Conservation (phyloP, 2,113 vertebrate species). For the Callaeas wilsoni region DNA sequence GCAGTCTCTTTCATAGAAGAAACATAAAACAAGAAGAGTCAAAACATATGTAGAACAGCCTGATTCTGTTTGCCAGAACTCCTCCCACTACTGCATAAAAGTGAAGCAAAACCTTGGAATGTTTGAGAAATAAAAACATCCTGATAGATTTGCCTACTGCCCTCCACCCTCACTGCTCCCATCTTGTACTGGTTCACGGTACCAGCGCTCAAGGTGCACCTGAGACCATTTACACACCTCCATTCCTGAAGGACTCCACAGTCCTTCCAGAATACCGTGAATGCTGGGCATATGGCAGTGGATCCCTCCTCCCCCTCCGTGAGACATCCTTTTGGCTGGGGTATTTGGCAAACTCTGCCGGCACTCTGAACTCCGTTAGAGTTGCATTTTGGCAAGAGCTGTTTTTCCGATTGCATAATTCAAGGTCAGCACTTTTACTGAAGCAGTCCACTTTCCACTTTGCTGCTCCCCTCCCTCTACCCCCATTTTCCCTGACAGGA, state of each 20-base stretch:
- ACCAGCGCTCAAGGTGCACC: background rate
- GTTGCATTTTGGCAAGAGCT: slow-evolving; percentile 9
- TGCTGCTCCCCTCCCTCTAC: background rate
- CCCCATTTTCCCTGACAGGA: background rate
- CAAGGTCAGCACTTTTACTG: slow-evolving; percentile 29
- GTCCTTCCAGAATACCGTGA: background rate
- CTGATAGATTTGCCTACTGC: background rate
- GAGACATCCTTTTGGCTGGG: slow-evolving; percentile 42
- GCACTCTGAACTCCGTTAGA: background rate
- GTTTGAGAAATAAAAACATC: background rate
- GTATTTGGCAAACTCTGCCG: slow-evolving; percentile 41
- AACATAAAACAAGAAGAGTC: slow-evolving; percentile 61
- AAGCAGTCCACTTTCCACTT: background rate
- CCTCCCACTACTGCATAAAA: slow-evolving; percentile 14
- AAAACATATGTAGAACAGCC: slow-evolving; percentile 58
- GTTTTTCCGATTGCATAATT: slow-evolving; percentile 44
- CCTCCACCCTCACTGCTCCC: background rate
- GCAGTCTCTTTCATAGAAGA: slow-evolving; percentile 42
- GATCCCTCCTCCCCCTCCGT: background rate
- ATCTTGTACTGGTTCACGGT: background rate
- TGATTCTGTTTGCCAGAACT: slow-evolving; percentile 40
- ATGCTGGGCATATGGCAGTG: background rate
- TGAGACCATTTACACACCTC: background rate
- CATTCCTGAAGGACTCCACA: background rate
- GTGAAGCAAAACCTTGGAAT: background rate